Conservation (phyloP, 2,888 invertebrate species). For the Agrotis clavis region DNA sequence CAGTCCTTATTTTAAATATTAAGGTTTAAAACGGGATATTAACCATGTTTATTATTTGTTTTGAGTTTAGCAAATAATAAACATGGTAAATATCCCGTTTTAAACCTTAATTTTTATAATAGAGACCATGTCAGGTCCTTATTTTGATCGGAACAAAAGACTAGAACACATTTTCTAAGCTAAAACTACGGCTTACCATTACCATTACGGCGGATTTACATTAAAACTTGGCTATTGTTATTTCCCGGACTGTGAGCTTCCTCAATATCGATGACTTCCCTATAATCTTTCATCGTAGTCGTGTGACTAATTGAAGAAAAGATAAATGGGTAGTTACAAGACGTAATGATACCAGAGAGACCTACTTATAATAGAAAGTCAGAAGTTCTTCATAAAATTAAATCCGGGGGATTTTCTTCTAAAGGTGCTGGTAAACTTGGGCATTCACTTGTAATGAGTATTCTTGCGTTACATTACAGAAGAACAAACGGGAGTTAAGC, state of each 20-base stretch:
- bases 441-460: no score
- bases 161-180: not conserved
- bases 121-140: no score
- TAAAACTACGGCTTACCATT: not conserved
- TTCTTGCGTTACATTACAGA: no score
- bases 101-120: no score
- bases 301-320: conserved; percentile 38
- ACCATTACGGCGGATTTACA: not conserved
- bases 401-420: no score
- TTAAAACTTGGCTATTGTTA: conserved; percentile 23
- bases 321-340: not conserved
- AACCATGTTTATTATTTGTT: no score
- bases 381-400: not conserved
- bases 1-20: not conserved
- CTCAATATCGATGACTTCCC: conserved; percentile 34
- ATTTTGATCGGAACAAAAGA: not conserved
- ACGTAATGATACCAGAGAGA: conserved; percentile 3
- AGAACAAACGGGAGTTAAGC: no score
- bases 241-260: conserved; percentile 22
- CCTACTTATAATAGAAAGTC: not conserved
- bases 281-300: conserved; percentile 14
- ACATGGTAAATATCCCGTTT: no score
- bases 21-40: no score
- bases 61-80: no score
- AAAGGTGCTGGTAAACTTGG: no score